Evolutionary conservation across 1,140 invertebrate genomes (phyloP).

Genomic region (Megalopta genalis): DNA sequence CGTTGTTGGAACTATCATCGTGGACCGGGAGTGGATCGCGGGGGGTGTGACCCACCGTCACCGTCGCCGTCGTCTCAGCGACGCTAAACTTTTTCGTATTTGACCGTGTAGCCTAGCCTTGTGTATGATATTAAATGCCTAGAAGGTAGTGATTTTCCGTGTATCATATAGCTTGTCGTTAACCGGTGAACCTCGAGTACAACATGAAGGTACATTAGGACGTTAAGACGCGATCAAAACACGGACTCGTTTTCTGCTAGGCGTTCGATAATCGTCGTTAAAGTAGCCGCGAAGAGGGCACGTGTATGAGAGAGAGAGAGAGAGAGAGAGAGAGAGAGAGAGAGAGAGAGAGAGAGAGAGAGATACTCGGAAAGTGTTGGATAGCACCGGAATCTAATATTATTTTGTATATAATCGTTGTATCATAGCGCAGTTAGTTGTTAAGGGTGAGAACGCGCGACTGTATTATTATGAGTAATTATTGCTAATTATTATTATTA

Average conservation of each 20-base stretch:
- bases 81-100: conserved; percentile 43
- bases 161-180: conserved; percentile 57
- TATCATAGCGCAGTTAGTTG: conserved; percentile 68
- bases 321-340: no score
- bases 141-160: conserved; percentile 49
- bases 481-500: conserved; percentile 36
- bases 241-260: conserved; percentile 61
- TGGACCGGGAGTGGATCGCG: neutral
- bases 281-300: conserved; percentile 61
- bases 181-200: conserved; percentile 25
- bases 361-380: neutral
- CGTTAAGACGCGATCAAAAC: conserved; percentile 67
- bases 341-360: no score
- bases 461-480: conserved; percentile 48
- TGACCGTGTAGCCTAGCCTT: conserved; percentile 53
- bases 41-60: no score
- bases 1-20: conserved; percentile 23
- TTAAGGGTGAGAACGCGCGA: conserved; percentile 42
- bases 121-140: conserved; percentile 53
- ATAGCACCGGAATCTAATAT: conserved; percentile 47
- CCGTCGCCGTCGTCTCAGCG: conserved; percentile 11
- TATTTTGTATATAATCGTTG: conserved; percentile 76
- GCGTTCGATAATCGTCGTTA: conserved; percentile 73
- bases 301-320: no score
- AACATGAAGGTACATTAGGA: conserved; percentile 47